Percentiles rank a stretch among this genome's conserved stretches.
These are phyloP conservation scores for Drosophila guanche DNA, from an alignment of 1,140 invertebrate species.

Conservation along the genomic window DNA sequence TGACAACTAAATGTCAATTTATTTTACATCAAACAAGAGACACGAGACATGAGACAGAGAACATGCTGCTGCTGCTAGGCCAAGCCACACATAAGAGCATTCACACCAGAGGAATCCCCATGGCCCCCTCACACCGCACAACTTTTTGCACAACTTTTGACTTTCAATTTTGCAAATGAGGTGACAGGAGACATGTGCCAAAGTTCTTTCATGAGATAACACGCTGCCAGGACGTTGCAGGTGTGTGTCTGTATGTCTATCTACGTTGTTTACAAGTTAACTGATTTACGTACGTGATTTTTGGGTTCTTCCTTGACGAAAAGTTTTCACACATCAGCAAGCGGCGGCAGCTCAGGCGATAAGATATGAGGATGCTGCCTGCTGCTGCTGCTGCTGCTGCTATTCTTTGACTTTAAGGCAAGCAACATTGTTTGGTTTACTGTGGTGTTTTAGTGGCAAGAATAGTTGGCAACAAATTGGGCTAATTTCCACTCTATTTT, in stretches of 20 bases:
- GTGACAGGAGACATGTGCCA: constrained; percentile 72
- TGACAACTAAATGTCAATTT: constrained; percentile 79
- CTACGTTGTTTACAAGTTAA: constrained; percentile 75
- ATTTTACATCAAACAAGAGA: constrained; percentile 65
- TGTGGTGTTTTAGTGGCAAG: constrained; percentile 7
- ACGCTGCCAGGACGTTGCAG: constrained; percentile 20
- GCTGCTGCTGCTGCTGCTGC: too few species aligned
- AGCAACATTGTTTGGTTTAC: constrained; percentile 39
- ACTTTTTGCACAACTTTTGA: constrained; percentile 76
- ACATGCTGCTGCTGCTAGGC: constrained; percentile 21
- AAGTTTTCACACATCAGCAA: constrained; percentile 47
- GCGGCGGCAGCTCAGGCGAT: too few species aligned
- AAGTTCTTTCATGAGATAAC: constrained; percentile 59
- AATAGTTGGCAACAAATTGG: constrained; percentile 2
- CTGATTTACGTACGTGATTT: constrained; percentile 76
- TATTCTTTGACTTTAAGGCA: too few species aligned
- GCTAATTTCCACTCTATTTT: too few species aligned
- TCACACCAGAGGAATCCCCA: not conserved
- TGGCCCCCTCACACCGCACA: constrained; percentile 20
- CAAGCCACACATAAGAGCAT: too few species aligned
- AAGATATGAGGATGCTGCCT: too few species aligned
- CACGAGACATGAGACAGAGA: constrained; percentile 29
- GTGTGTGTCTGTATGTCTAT: constrained; percentile 8
- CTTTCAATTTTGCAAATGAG: constrained; percentile 80
- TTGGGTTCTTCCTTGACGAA: constrained; percentile 34